A percentile compares a stretch with the other conserved stretches of the same genome.
Evolutionary conservation across 2,113 vertebrate genomes (phyloP).

Genomic region (Patagioenas fasciata): DNA sequence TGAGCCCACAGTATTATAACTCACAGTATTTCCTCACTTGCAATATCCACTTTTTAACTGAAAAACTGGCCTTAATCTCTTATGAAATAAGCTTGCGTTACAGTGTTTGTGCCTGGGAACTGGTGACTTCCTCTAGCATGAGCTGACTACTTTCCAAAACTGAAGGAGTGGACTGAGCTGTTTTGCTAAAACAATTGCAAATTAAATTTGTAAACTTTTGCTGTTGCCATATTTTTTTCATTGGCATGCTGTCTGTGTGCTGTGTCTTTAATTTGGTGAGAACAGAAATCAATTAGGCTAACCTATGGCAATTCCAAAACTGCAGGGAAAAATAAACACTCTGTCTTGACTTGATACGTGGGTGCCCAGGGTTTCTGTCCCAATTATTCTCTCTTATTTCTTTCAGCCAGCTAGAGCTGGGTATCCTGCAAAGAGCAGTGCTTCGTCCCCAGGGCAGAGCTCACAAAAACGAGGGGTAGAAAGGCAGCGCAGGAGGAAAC

Average conservation of each 20-base stretch:
- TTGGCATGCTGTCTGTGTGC: conserved; percentile 44
- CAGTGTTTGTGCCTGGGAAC: conserved; percentile 7
- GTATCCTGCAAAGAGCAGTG: not conserved
- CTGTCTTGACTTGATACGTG: not conserved
- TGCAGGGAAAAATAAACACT: not conserved
- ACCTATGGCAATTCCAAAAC: conserved; percentile 12
- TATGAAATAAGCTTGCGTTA: not conserved
- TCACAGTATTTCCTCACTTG: not conserved
- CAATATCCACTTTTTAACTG: conserved; percentile 45
- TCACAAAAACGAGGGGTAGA: not conserved
- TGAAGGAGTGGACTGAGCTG: conserved; percentile 73
- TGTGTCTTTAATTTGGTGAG: conserved; percentile 47
- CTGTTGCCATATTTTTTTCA: conserved; percentile 68
- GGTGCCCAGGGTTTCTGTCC: not conserved
- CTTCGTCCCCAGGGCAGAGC: not conserved
- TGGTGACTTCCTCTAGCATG: conserved; percentile 61
- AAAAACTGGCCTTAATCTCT: conserved; percentile 53
- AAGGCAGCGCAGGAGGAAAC: not conserved
- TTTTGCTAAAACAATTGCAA: conserved; percentile 75
- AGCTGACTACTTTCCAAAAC: conserved; percentile 73
- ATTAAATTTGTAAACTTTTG: conserved; percentile 72
- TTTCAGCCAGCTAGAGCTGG: not conserved
- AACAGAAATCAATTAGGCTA: conserved; percentile 54
- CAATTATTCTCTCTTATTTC: not conserved
- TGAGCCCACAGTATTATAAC: not conserved